Evolutionary conservation across 30 jellyfish, hydroid and myxozoan species (phyloP), one percentile per base, ranked within the genome.

Genomic region (Calvadosia cruxmelitensis): DNA sequence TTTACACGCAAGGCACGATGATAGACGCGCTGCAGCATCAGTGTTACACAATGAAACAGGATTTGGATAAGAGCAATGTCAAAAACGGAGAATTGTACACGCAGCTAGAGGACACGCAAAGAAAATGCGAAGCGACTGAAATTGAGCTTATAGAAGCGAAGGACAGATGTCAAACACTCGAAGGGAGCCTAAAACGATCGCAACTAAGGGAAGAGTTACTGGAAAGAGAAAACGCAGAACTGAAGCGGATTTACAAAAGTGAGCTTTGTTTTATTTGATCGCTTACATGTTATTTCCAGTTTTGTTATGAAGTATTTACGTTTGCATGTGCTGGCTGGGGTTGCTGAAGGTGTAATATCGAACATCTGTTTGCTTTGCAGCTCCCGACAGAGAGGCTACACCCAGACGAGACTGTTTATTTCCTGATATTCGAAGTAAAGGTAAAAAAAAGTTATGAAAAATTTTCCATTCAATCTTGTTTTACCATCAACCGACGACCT

Each of bases 21-120:
- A 82, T 86, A 25, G 96, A 86, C 52, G 96, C 93, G 27, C 33
- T 86, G 72, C 96, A 86, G 52, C 93, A 86, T 36, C 96, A 86
- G 50, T 86, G 96, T 53, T 73, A 86, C 68, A 79, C 96, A 0
- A 49, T 86, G 77, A 81, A 86, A 27, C 84, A 86, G 28, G 96
- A 86, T 28, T 64, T 86, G 29, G 96, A 86, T 53, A 67, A 51
- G 35, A 53, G 93, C 15, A 86, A 79, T 67, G 75, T 69, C 2
- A 69, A 69, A 29, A 69, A 69, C 24, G 79, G 79, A 3, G 79
- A 69, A 28, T 27, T 69, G 0, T 69, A 69, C 49, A 35, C 42
- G 50, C 74, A 69, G 49, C 31, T 69, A 33, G 49, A 69, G 1
- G 0, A 34, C n/a, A 13, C 79, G 3, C 73, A 29, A 10, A 33